A percentile compares a stretch with the other conserved stretches of the same genome.
Evolutionary conservation across 2,113 vertebrate species (phyloP).

Genomic region (Chlamydotis undulata): DNA sequence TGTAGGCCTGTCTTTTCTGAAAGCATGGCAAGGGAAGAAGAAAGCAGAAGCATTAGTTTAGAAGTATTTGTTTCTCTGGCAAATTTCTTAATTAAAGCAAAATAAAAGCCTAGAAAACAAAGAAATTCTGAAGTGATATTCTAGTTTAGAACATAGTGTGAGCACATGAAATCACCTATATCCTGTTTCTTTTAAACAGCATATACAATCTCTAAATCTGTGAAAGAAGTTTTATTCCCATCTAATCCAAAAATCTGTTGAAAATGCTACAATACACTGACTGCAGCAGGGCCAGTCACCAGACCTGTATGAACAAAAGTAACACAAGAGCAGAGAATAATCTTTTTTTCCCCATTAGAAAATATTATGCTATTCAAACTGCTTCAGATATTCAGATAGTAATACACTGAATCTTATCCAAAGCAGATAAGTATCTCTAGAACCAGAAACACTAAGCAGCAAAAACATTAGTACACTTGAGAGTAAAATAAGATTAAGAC

Average conservation of each 20-base stretch:
- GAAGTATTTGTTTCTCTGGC: slow-evolving; percentile 55
- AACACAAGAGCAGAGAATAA: not conserved
- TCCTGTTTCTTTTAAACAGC: not conserved
- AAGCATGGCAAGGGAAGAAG: slow-evolving; percentile 86
- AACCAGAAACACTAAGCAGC: not conserved
- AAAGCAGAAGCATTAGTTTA: slow-evolving; percentile 79
- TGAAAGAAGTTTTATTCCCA: not conserved
- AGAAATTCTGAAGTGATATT: slow-evolving; percentile 40
- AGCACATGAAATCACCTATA: not conserved
- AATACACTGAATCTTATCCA: not conserved
- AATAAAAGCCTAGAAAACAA: slow-evolving; percentile 12
- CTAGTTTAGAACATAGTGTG: not conserved
- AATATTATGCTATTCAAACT: not conserved
- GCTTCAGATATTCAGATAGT: not conserved
- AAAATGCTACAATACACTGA: not conserved
- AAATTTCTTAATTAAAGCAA: slow-evolving; percentile 32
- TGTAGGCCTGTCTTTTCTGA: slow-evolving; percentile 87
- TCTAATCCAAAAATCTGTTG: not conserved
- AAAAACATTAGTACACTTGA: not conserved
- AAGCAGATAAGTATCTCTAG: not conserved
- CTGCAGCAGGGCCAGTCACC: not conserved
- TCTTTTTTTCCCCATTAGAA: not conserved
- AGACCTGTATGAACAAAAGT: not conserved
- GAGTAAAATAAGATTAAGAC: not conserved
- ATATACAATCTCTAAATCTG: not conserved